Base-by-base conservation (phyloP, 2,797 vertebrate species). In the Etheostoma perlongum region DNA sequence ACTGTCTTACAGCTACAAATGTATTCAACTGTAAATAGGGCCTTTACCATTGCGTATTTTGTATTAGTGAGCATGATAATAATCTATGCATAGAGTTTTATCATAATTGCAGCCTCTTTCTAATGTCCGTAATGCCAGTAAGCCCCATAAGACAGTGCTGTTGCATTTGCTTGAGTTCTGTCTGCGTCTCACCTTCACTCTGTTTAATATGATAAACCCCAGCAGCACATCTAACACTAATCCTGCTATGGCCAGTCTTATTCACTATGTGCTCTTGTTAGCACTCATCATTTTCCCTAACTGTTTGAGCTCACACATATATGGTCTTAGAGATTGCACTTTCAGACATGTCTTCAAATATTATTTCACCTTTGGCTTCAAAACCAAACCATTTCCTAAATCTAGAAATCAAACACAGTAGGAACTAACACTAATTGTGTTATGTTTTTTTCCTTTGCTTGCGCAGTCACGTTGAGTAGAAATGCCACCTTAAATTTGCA, bases 271-370 rank as follows among this genome's bases (percentile, higher is more conserved):
- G 14, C 73, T 93, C 68, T 93, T 93, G 70, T 42, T 92, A 8
- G 2, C 49, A 33, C 66, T 94, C 0, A 72, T 94, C 0, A 63
- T 94, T 74, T 81, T 94, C 49, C 93, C 91, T 0, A 93, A 84
- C 53, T 92, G 82, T 80, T 68, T 94, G 67, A 93, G 89, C 53
- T 89, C 90, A 0, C 87, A 94, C 14, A 84, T 94, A 53, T 94
- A 93, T 4, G 92, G 93, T 53, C 84, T 94, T 46, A 92, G 90
- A 78, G 92, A 94, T 27, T 71, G 88, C 5, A 68, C 77, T 3
- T 88, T 95, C 13, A 88, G 75, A 27, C 49, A 27, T 0, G 36
- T 86, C 55, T 92, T 94, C 42, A 86, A 52, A 67, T 72, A 85
- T 8, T 90, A 90, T 54, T 90, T 94, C 7, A 87, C 79, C 6